phyloP scores from a whole-genome alignment of 2,113 vertebrate genomes.

The Fregetta grallaria region DNA sequence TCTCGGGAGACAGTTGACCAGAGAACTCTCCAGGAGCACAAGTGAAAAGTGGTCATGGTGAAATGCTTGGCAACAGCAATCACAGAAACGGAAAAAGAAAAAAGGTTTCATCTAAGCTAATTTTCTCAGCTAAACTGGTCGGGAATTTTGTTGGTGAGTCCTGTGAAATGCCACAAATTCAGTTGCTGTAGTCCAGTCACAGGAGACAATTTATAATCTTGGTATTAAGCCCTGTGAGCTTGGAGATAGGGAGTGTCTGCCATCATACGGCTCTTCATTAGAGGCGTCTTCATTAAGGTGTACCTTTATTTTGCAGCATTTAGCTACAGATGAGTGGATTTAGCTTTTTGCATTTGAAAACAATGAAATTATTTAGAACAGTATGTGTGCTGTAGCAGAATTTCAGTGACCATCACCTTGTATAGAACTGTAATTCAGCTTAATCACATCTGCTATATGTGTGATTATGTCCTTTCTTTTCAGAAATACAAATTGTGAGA shows the following conservation, averaged over 20 bases:
- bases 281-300: background rate
- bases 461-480: background rate
- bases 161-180: background rate
- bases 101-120: background rate
- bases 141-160: background rate
- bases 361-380: background rate
- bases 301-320: background rate
- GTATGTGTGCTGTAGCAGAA: background rate
- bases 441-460: background rate
- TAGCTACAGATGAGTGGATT: background rate
- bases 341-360: background rate
- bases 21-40: background rate
- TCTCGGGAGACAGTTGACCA: background rate
- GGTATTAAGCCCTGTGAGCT: background rate
- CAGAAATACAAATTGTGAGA: background rate
- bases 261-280: background rate
- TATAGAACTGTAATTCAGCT: background rate
- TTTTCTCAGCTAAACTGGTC: background rate
- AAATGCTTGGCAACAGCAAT: background rate
- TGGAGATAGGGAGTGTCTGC: background rate
- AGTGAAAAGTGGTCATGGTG: fast-evolving
- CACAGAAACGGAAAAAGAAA: background rate
- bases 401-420: background rate
- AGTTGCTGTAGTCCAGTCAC: background rate
- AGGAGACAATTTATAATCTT: background rate